phyloP scores from a whole-genome alignment of 2,113 vertebrate genomes.

The Pavo muticus region DNA sequence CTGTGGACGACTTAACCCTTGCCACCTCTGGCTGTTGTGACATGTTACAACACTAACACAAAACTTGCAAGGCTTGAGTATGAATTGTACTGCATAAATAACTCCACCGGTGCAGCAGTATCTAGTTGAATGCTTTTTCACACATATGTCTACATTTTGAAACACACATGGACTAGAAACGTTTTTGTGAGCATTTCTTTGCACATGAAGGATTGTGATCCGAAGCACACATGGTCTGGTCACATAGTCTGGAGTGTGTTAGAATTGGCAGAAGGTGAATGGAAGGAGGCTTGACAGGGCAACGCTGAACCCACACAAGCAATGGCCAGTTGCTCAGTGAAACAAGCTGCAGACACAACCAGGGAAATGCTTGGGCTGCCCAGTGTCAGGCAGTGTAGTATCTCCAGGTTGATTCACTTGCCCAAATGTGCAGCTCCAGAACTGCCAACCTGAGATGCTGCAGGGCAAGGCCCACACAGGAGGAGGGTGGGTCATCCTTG shows the following conservation, averaged over 20 bases:
- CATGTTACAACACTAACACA: not conserved
- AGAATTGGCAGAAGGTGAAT: not conserved
- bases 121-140: not conserved
- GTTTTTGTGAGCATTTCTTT: not conserved
- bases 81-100: not conserved
- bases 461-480: not conserved
- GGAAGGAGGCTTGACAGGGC: not conserved
- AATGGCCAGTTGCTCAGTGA: not conserved
- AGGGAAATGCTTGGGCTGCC: not conserved
- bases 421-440: accelerated
- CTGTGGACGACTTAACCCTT: not conserved
- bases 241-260: not conserved
- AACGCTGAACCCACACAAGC: accelerated
- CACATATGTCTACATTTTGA: not conserved
- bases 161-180: not conserved
- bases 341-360: not conserved
- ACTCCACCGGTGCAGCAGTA: not conserved
- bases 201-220: not conserved
- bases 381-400: not conserved
- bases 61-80: not conserved
- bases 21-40: not conserved
- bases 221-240: no score
- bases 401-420: not conserved
- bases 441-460: not conserved
- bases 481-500: not conserved